These are phyloP conservation scores for Dione vanillae DNA, from an alignment of 2,888 invertebrate species.

Conservation along the genomic window DNA sequence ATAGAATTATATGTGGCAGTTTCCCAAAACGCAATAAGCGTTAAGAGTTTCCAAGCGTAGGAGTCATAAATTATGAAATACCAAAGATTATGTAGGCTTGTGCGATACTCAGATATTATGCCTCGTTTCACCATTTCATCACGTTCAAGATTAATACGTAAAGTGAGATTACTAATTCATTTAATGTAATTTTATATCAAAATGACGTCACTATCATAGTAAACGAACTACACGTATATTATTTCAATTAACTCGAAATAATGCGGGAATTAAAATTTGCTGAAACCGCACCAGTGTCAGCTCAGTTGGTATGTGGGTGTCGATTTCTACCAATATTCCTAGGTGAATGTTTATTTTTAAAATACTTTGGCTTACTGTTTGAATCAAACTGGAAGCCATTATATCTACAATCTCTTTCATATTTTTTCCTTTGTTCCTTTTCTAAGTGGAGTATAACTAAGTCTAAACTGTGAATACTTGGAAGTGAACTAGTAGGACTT, in stretches of 20 bases:
- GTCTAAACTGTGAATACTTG: too few relatives aligned
- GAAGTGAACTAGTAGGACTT: background rate
- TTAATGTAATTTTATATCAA: slow-evolving; percentile 10
- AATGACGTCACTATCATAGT: slow-evolving; percentile 5
- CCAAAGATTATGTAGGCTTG: slow-evolving; percentile 54
- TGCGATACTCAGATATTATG: slow-evolving; percentile 52
- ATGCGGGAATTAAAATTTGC: too few relatives aligned
- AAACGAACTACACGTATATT: background rate
- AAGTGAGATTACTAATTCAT: slow-evolving; percentile 24
- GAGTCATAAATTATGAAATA: slow-evolving; percentile 49
- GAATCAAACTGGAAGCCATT: too few relatives aligned
- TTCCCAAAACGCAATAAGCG: slow-evolving; percentile 1
- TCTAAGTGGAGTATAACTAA: too few relatives aligned
- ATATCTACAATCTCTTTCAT: too few relatives aligned
- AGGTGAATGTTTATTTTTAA: too few relatives aligned
- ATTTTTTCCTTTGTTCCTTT: too few relatives aligned
- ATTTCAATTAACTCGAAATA: background rate
- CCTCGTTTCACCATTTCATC: slow-evolving; percentile 46
- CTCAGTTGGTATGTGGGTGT: too few relatives aligned
- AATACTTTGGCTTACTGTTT: too few relatives aligned
- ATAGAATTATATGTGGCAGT: slow-evolving; percentile 5
- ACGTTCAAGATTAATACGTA: slow-evolving; percentile 24
- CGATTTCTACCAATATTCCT: too few relatives aligned
- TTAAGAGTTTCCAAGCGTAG: slow-evolving; percentile 45
- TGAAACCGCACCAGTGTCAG: too few relatives aligned